Conservation (phyloP, 2,797 vertebrate species). For the Nothura maculosa region DNA sequence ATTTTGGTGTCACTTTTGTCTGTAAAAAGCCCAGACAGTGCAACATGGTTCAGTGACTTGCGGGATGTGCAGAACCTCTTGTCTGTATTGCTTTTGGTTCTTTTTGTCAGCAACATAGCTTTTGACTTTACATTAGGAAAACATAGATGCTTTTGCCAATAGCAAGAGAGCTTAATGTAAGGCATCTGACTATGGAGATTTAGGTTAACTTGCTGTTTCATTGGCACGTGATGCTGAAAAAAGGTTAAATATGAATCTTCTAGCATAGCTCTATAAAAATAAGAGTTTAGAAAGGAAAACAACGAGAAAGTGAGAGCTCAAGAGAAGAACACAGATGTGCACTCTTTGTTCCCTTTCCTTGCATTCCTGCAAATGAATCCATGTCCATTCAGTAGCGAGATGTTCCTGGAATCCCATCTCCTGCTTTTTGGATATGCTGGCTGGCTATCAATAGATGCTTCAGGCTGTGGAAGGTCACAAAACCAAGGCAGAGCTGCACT, state of each 20-base stretch:
- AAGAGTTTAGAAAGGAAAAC: not conserved
- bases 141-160: not conserved
- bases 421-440: not conserved
- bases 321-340: not conserved
- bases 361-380: not conserved
- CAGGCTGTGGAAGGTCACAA: not conserved
- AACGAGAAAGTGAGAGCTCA: not conserved
- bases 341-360: not conserved
- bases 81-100: not conserved
- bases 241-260: not conserved
- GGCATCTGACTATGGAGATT: not conserved
- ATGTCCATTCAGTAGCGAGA: not conserved
- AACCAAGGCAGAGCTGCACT: not conserved
- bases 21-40: not conserved
- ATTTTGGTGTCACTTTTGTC: not conserved
- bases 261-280: not conserved
- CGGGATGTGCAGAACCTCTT: not conserved
- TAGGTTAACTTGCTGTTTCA: not conserved
- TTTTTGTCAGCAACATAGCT: not conserved
- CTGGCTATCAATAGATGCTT: not conserved
- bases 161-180: not conserved
- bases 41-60: fast-evolving
- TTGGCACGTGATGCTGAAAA: not conserved
- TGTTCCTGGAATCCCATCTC: not conserved
- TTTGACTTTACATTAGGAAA: not conserved